A percentile compares a stretch with the other conserved stretches of the same genome.
phyloP scores from a whole-genome alignment of 2,113 vertebrate genomes.

The Ia io region DNA sequence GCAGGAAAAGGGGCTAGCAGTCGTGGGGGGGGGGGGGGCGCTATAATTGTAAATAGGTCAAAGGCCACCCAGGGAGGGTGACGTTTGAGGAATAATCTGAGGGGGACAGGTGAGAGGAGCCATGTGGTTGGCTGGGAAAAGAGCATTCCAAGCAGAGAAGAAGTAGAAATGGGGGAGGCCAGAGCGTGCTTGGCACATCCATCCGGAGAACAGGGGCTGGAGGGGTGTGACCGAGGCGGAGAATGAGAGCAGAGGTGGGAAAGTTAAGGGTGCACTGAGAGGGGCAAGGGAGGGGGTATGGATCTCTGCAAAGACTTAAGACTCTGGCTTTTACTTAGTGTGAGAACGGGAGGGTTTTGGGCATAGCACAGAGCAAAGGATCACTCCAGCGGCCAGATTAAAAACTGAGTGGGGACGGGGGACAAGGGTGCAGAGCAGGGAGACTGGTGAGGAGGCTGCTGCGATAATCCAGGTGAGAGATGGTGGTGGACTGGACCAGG shows the following conservation, averaged over 20 bases:
- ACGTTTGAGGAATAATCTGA: neutral
- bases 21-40: fast-evolving
- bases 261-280: neutral
- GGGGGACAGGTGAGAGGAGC: neutral
- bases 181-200: neutral
- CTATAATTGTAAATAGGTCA: neutral
- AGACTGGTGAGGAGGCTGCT: neutral
- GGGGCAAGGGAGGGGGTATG: fast-evolving
- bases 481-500: neutral
- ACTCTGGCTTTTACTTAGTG: neutral
- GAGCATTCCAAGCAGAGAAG: neutral
- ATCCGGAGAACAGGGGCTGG: neutral
- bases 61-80: neutral
- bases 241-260: neutral
- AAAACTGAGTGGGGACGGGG: neutral
- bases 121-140: neutral
- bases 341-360: neutral
- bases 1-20: neutral
- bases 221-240: neutral
- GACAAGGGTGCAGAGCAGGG: neutral
- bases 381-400: neutral
- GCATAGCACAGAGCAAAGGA: neutral
- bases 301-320: neutral
- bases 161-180: neutral
- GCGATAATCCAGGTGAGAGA: neutral